These are phyloP conservation scores for Anthrax anthrax DNA, from an alignment of 2,888 invertebrate species.

Conservation along the genomic window DNA sequence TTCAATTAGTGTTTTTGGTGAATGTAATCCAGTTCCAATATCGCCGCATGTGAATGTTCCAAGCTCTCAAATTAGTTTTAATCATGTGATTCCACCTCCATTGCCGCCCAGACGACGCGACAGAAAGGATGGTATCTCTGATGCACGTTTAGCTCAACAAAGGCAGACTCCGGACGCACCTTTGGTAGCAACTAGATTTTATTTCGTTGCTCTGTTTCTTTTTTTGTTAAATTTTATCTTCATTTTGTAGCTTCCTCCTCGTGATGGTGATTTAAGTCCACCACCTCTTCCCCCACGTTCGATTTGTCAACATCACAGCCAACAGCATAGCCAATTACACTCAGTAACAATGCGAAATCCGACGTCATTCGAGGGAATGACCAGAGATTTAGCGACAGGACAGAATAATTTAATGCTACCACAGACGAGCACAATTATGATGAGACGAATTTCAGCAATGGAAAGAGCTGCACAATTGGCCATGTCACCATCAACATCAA, in stretches of 20 bases:
- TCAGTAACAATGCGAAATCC: neutral
- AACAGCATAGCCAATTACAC: neutral
- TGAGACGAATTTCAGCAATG: constrained; percentile 39
- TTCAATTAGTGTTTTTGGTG: neutral
- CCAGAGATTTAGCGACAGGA: constrained; percentile 22
- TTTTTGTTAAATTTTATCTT: neutral
- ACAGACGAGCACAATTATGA: constrained; percentile 41
- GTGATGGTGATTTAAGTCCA: constrained; percentile 51
- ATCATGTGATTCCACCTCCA: constrained; percentile 26
- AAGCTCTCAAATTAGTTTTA: constrained; percentile 23
- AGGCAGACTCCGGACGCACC: constrained; percentile 54
- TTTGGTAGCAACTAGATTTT: constrained; percentile 21
- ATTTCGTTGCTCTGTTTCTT: neutral
- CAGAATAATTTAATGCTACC: constrained; percentile 38
- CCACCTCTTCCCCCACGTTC: constrained; percentile 51
- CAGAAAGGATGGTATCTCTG: constrained; percentile 23
- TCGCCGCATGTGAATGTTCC: constrained; percentile 36
- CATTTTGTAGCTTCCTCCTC: constrained; percentile 43
- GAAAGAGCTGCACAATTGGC: constrained; percentile 15
- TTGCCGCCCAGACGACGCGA: constrained; percentile 30
- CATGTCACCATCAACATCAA: neutral
- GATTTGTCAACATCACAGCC: constrained; percentile 9
- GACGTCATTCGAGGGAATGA: neutral
- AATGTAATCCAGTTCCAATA: constrained; percentile 23
- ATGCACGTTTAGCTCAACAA: constrained; percentile 29